Evolutionary conservation across 2,797 vertebrate genomes (phyloP), one percentile per base, ranked within the genome.

Genomic region (Gephyroberyx darwinii): DNA sequence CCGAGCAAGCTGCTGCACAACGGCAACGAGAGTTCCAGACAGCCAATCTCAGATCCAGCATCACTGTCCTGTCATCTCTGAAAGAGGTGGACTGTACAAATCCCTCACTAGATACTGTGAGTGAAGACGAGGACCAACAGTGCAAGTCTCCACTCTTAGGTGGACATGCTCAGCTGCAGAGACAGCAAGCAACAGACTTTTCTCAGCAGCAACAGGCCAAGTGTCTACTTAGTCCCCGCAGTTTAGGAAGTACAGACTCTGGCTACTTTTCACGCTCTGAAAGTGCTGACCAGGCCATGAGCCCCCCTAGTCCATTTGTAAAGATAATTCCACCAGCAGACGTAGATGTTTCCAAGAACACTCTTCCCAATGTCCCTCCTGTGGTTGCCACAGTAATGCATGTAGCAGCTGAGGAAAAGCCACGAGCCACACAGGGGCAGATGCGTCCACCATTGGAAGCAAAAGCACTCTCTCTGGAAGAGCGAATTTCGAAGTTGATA

Each of bases 261-360:
- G 98, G 98, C 33, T 99, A 99, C 83, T 99, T 99, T 78, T 99
- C 98, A 45, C 95, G 97, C 48, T 99, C 98, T 2, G 98, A 99
- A 91, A 99, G 98, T 86, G 96, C 97, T 0, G 98, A 99, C 85
- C 98, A 99, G 87, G 95, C 96, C 3, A 97, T 96, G 94, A 97
- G 96, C 80, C 96, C 98, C 10, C 94, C 96, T 5, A 95, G 95
- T 78, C 95, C 96, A n/a, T 96, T 97, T 53, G 90, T 96, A 54
- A 98, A 96, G 85, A 94, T 95, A 37, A 86, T 95, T 14, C 89
- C 96, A 8, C 84, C 94, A 22, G 86, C 86, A 51, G 98, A 99
- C 65, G 93, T 94, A 59, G 96, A 99, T 48, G 14, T 91, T 39
- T 88, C 30, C 69, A 98, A 97, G 92, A 94, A 73, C 64, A 58